These are phyloP conservation scores for Agrilus mali DNA, from an alignment of 2,888 invertebrate species.

Conservation along the genomic window DNA sequence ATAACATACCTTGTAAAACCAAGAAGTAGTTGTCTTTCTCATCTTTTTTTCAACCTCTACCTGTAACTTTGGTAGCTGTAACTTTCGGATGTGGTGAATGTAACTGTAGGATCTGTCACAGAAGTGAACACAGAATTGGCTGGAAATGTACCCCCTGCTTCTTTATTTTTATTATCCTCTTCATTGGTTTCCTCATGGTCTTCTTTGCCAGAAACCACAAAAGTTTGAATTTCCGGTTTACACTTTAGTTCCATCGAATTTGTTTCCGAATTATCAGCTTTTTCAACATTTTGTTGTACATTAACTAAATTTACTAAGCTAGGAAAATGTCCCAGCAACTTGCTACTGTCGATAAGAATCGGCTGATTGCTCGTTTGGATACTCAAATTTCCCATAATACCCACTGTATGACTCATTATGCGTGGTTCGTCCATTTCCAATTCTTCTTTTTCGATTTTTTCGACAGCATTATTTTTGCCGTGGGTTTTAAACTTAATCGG, in stretches of 20 bases:
- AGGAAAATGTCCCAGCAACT: constrained; percentile 22
- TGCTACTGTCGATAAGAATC: constrained; percentile 23
- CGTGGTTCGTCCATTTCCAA: constrained; percentile 8
- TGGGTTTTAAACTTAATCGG: constrained; percentile 32
- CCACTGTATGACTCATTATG: constrained; percentile 9
- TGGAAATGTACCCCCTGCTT: constrained; percentile 4
- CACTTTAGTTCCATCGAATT: constrained; percentile 6
- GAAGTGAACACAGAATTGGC: constrained; percentile 8
- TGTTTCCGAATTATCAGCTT: constrained; percentile 4
- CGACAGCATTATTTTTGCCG: constrained; percentile 17
- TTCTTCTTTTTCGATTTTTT: constrained; percentile 10
- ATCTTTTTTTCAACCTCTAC: constrained; percentile 1
- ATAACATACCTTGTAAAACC: no score
- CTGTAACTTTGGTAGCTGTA: constrained; percentile 17
- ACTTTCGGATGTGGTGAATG: constrained; percentile 9
- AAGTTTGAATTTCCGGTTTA: constrained; percentile 14
- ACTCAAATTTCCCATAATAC: constrained; percentile 23
- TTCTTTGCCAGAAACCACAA: constrained; percentile 10
- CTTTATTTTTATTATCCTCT: constrained; percentile 7
- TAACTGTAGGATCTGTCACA: constrained; percentile 8
- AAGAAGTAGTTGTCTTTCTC: no score
- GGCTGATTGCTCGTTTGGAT: constrained; percentile 17
- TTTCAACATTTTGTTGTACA: constrained; percentile 8
- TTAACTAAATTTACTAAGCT: constrained; percentile 14
- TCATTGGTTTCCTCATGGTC: constrained; percentile 11